Percentiles rank a stretch among this genome's conserved stretches.
Conservation (phyloP, 2,888 invertebrate genomes). For the Ophion ventricosus region DNA sequence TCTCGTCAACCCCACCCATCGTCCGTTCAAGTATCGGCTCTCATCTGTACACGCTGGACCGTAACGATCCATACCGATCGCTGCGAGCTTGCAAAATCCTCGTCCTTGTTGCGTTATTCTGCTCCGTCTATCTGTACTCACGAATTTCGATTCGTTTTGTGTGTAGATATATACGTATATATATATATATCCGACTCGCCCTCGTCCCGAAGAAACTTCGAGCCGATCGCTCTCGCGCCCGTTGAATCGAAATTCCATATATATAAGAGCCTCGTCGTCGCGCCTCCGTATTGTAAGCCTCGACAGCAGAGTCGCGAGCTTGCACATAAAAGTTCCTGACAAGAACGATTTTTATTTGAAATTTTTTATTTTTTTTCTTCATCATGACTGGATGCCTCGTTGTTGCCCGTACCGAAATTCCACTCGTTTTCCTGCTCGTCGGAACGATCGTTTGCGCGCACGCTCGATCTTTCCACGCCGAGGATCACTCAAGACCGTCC, state of each 20-base stretch:
- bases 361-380: not conserved
- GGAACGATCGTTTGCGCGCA: constrained; percentile 31
- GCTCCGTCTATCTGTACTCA: not conserved
- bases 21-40: not conserved
- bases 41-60: not conserved
- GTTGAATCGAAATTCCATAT: not conserved
- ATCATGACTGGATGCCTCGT: constrained; percentile 45
- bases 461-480: constrained; percentile 32
- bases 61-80: not conserved
- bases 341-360: not conserved
- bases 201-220: not conserved
- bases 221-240: too few species aligned
- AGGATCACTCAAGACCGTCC: not conserved
- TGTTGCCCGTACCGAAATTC: constrained; percentile 8
- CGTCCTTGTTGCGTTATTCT: not conserved
- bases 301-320: not conserved
- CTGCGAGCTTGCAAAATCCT: not conserved
- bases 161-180: not conserved
- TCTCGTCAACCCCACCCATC: not conserved
- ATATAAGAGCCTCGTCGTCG: not conserved
- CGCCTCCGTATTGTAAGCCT: not conserved
- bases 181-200: not conserved
- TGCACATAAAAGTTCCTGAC: not conserved
- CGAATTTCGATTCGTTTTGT: not conserved
- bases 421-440: constrained; percentile 40